Evolutionary conservation across 2,888 invertebrate genomes (phyloP), one percentile per base, ranked within the genome.

Genomic region (Mythimna vitellina): DNA sequence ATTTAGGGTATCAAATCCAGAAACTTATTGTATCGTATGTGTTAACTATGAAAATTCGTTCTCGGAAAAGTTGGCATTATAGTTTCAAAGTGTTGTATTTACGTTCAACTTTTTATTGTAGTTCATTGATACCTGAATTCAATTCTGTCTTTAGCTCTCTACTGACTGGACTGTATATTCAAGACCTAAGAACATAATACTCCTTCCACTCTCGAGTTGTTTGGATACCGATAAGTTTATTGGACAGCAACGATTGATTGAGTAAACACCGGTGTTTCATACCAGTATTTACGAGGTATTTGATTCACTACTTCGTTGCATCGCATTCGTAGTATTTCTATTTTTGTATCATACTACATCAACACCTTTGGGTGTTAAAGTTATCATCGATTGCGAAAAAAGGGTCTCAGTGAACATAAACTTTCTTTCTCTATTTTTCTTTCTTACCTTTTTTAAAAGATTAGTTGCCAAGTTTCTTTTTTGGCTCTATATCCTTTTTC

Each of bases 161-260:
- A 35, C 20, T 57, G 17, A 8, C 1, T 29, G 7, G n/a, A 3
- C 17, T 38, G 64, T 79, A 61, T 62, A 73, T 32, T 51, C 61
- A 1, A 53, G 8, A 42, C 57, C 53, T 83, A 67, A 70, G 29
- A 62, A 29, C 4, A 73, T 75, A 78, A 75, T 75, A 78, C 76
- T 78, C 63, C 69, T 73, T 70, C 64, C 71, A 85, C 79, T 78
- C 71, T 76, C 63, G 49, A 76, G 61, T 70, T 84, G 83, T 83
- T 86, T 73, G 68, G 42, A 74, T 81, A 78, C 77, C 77, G 76
- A 73, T 65, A 73, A 80, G 74, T 88, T 87, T 86, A 88, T 86
- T 82, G 66, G 78, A 70, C 75, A 68, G 61, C 65, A 71, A 68
- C 72, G 79, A 86, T 87, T 80, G 78, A 77, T 76, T 77, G 71